A percentile compares a stretch with the other conserved stretches of the same genome.
Evolutionary conservation across 2,113 vertebrate species (phyloP).

Genomic region (Edolisoma coerulescens): DNA sequence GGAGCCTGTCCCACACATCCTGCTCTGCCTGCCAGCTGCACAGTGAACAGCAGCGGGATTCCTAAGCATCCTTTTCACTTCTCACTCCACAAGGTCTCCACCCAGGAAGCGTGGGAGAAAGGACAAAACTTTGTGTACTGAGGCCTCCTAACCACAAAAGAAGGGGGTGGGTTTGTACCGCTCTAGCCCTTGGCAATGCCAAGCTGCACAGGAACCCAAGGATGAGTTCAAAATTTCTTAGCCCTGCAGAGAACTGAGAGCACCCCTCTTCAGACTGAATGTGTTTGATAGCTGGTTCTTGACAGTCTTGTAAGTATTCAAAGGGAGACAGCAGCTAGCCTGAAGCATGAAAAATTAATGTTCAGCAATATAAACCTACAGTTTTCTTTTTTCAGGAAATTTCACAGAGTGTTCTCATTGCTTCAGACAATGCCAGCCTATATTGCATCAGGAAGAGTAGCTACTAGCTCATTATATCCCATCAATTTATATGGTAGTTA

Average conservation of each 20-base stretch:
- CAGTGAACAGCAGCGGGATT: neutral
- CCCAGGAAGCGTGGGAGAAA: neutral
- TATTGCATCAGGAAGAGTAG: neutral
- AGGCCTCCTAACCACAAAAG: neutral
- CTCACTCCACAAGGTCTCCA: neutral
- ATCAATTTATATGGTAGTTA: neutral
- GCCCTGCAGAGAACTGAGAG: neutral
- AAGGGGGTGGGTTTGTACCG: neutral
- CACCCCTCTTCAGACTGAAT: neutral
- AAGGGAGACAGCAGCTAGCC: neutral
- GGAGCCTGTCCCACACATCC: neutral
- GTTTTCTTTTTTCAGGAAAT: neutral
- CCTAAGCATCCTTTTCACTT: neutral
- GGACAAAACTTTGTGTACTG: neutral
- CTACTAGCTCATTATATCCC: neutral
- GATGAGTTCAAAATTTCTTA: neutral
- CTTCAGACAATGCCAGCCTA: neutral
- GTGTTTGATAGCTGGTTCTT: neutral
- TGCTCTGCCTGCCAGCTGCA: neutral
- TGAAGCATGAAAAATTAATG: neutral
- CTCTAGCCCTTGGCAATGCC: neutral
- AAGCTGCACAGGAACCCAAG: neutral
- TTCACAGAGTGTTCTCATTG: neutral
- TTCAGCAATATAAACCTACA: neutral
- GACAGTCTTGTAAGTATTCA: neutral